Evolutionary conservation across 2,797 vertebrate species (phyloP).

Genomic region (Halcyon chelicuti): DNA sequence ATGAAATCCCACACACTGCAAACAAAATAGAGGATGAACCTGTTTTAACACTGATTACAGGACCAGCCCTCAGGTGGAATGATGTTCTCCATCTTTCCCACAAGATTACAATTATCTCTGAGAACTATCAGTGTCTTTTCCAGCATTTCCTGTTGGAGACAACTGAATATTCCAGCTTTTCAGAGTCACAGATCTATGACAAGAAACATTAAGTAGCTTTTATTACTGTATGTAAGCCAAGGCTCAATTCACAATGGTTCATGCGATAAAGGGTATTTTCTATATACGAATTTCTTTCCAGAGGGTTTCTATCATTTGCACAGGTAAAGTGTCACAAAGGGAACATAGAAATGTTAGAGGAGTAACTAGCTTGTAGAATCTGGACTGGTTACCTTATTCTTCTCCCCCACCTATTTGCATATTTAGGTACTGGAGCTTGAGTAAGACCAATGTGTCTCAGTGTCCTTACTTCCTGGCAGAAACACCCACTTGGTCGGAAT

Average conservation of each 20-base stretch:
- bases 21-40: neutral
- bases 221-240: neutral
- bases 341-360: neutral
- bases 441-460: neutral
- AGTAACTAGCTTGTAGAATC: neutral
- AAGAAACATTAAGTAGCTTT: neutral
- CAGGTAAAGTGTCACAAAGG: neutral
- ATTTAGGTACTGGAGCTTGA: neutral
- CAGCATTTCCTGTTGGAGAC: neutral
- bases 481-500: neutral
- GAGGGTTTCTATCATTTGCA: neutral
- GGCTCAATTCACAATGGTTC: neutral
- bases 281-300: neutral
- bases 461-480: neutral
- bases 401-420: fast-evolving
- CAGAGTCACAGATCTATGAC: neutral
- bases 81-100: neutral
- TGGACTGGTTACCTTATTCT: neutral
- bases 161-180: neutral
- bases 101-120: neutral
- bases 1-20: neutral
- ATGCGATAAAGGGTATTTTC: neutral
- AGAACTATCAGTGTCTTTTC: neutral
- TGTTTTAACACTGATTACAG: neutral
- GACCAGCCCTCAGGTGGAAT: neutral